These are phyloP conservation scores for Poecilia latipinna DNA, from an alignment of 2,113 vertebrate genomes.

Conservation along the genomic window DNA sequence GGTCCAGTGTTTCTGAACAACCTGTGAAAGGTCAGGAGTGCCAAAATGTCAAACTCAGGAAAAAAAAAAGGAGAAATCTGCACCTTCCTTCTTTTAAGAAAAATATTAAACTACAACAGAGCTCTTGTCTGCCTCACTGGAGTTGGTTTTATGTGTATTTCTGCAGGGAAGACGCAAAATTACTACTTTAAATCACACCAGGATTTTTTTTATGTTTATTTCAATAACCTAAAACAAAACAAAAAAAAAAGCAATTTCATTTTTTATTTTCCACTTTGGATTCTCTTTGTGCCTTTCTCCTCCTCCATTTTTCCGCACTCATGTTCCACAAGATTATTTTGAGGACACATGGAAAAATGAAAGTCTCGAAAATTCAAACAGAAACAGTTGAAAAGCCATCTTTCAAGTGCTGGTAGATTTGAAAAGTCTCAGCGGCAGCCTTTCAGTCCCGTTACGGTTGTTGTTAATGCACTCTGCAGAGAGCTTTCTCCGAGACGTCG, in stretches of 20 bases:
- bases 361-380: constrained; percentile 23
- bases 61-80: constrained; percentile 9
- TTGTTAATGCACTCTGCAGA: constrained; percentile 57
- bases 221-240: constrained; percentile 36
- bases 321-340: constrained; percentile 40
- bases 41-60: constrained; percentile 7
- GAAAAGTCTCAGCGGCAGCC: constrained; percentile 35
- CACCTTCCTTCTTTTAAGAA: not conserved
- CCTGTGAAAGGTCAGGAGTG: not conserved
- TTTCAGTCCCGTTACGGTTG: constrained; percentile 29
- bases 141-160: not conserved
- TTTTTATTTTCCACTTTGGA: constrained; percentile 20
- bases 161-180: not conserved
- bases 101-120: constrained; percentile 1
- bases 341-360: constrained; percentile 13
- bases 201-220: constrained; percentile 9
- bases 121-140: not conserved
- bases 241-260: constrained; percentile 8
- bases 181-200: constrained; percentile 31
- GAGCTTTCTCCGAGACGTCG: constrained; percentile 41
- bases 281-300: not conserved
- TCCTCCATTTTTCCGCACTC: constrained; percentile 17
- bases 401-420: constrained; percentile 32
- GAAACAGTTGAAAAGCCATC: constrained; percentile 27
- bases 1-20: not conserved